Evolutionary conservation across 2,888 invertebrate species (phyloP).

Genomic region (Phyllotreta cruciferae): DNA sequence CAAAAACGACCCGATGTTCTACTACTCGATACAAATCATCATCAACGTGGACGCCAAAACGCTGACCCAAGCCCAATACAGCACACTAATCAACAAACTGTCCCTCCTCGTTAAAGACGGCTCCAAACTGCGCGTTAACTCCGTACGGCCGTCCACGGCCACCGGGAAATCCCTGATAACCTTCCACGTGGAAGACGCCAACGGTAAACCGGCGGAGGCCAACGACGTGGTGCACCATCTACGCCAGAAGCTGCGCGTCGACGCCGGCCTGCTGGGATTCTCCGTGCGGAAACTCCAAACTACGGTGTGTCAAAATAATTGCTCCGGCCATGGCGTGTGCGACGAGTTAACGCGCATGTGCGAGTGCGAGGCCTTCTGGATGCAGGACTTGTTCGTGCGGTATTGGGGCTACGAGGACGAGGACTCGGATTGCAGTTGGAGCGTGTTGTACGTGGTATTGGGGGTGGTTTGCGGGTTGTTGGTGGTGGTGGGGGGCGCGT

Average conservation of each 20-base stretch:
- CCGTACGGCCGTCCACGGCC: constrained; percentile 61
- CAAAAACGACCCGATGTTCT: constrained; percentile 76
- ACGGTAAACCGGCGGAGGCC: constrained; percentile 63
- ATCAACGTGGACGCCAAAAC: constrained; percentile 76
- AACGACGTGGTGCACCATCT: constrained; percentile 71
- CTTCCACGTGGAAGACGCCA: constrained; percentile 59
- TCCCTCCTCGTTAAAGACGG: constrained; percentile 80
- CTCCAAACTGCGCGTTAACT: constrained; percentile 64
- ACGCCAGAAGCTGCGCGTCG: constrained; percentile 72
- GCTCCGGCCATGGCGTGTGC: constrained; percentile 91
- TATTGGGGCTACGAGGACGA: constrained; percentile 51
- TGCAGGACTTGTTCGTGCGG: constrained; percentile 68
- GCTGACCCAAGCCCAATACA: constrained; percentile 74
- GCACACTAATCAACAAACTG: constrained; percentile 80
- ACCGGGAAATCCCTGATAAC: constrained; percentile 62
- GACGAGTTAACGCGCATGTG: constrained; percentile 84
- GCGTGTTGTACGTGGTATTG: constrained; percentile 89
- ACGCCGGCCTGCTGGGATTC: constrained; percentile 72
- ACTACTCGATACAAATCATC: constrained; percentile 82
- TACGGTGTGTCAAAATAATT: constrained; percentile 88
- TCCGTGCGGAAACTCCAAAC: constrained; percentile 83
- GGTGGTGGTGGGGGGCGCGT: constrained; percentile 66
- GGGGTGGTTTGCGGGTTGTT: constrained; percentile 69
- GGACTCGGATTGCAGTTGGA: constrained; percentile 81
- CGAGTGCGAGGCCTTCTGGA: constrained; percentile 95